These are phyloP conservation scores for Erpobdella octoculata DNA, from an alignment of 2,888 invertebrate species.

Conservation along the genomic window DNA sequence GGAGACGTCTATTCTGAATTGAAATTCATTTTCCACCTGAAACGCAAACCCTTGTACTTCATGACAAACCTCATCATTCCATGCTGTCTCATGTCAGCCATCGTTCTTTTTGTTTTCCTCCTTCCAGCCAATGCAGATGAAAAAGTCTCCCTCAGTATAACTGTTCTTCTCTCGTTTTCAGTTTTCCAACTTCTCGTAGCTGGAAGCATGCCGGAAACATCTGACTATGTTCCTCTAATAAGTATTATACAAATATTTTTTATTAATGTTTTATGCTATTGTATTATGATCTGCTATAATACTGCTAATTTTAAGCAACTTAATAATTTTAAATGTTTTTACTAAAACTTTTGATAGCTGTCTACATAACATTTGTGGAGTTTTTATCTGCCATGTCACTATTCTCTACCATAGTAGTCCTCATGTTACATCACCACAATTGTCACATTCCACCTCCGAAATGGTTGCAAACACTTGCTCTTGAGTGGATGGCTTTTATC, in stretches of 20 bases:
- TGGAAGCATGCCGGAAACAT: constrained; percentile 41
- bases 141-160: constrained; percentile 43
- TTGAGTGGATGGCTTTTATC: constrained; percentile 27
- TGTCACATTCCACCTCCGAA: constrained; percentile 27
- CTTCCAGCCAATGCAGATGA: constrained; percentile 43
- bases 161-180: constrained; percentile 43
- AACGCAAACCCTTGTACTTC: constrained; percentile 40
- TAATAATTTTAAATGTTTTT: no score
- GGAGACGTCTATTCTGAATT: constrained; percentile 20
- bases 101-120: constrained; percentile 41
- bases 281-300: no score
- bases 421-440: constrained; percentile 33
- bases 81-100: constrained; percentile 42
- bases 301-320: no score
- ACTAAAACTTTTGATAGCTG: constrained; percentile 31
- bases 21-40: constrained; percentile 27
- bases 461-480: constrained; percentile 32
- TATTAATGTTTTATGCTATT: background rate
- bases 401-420: constrained; percentile 31
- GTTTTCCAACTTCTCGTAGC: constrained; percentile 43
- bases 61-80: constrained; percentile 42
- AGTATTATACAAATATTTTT: constrained; percentile 31
- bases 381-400: constrained; percentile 33
- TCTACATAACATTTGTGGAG: constrained; percentile 38
- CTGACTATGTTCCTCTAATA: constrained; percentile 41